phyloP scores from a whole-genome alignment of 1,140 invertebrate genomes.

The Dufourea novaeangliae region DNA sequence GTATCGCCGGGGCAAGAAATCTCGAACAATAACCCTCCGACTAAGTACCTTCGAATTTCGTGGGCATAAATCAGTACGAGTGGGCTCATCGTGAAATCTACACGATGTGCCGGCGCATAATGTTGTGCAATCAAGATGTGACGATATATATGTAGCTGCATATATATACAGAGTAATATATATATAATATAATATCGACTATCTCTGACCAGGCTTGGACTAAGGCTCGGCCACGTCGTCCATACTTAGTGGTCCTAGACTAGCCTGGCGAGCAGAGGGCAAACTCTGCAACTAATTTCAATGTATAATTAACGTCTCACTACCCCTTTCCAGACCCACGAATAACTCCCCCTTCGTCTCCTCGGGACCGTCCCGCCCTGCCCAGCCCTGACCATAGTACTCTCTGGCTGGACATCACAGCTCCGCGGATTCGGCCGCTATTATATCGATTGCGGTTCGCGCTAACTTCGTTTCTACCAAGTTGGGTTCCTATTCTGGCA shows the following conservation, averaged over 20 bases:
- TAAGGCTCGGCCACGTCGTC: conserved; percentile 71
- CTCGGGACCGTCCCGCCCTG: conserved; percentile 60
- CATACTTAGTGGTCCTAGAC: conserved; percentile 80
- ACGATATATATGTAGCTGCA: conserved; percentile 70
- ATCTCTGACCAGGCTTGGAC: conserved; percentile 79
- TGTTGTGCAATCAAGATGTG: conserved; percentile 79
- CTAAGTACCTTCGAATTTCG: conserved; percentile 38
- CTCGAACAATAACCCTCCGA: conserved; percentile 30
- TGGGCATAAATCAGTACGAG: conserved; percentile 38
- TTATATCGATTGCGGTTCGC: conserved; percentile 80
- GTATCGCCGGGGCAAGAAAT: conserved; percentile 37
- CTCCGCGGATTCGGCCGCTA: conserved; percentile 77
- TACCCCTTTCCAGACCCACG: conserved; percentile 72
- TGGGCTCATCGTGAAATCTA: conserved; percentile 47
- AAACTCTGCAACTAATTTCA: conserved; percentile 83
- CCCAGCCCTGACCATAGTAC: conserved; percentile 61
- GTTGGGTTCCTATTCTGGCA: conserved; percentile 75
- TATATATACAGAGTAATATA: conserved; percentile 14
- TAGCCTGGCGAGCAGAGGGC: conserved; percentile 73
- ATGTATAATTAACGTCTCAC: conserved; percentile 83
- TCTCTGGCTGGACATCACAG: conserved; percentile 75
- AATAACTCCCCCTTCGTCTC: conserved; percentile 48
- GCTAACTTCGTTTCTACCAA: conserved; percentile 79
- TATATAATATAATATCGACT: conserved; percentile 79
- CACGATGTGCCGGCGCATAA: conserved; percentile 75